Evolutionary conservation across 2,888 invertebrate species (phyloP).

Genomic region (Tetropium fuscum): DNA sequence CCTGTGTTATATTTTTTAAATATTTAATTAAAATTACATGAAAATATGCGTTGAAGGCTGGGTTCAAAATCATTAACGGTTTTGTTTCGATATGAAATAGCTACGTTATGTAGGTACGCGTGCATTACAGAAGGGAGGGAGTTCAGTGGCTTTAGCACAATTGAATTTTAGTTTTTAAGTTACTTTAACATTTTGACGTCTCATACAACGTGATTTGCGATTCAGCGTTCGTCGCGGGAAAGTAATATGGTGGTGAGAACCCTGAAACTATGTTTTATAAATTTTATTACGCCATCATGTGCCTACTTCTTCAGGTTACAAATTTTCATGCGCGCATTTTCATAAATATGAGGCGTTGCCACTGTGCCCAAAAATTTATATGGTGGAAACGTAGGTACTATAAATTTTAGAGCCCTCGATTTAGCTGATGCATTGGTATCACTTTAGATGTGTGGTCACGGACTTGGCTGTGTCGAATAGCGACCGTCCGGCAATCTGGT

Average conservation of each 20-base stretch:
- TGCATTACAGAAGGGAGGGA: too few species aligned
- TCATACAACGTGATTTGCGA: too few species aligned
- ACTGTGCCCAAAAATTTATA: conserved; percentile 24
- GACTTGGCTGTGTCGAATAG: conserved; percentile 12
- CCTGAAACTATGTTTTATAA: background rate
- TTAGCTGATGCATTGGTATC: conserved; percentile 27
- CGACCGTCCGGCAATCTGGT: conserved; percentile 23
- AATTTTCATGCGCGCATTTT: conserved; percentile 14
- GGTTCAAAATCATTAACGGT: too few species aligned
- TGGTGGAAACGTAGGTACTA: conserved; percentile 19
- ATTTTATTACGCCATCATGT: conserved; percentile 9
- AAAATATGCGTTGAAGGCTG: too few species aligned
- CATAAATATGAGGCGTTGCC: conserved; percentile 5
- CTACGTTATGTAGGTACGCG: too few species aligned
- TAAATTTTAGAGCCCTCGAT: conserved; percentile 23
- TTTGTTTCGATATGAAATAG: too few species aligned
- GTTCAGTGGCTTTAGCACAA: too few species aligned
- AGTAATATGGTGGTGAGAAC: background rate
- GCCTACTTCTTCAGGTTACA: conserved; percentile 6
- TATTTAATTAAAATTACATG: too few species aligned
- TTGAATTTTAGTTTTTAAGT: too few species aligned
- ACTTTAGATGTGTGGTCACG: conserved; percentile 32
- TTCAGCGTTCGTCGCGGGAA: background rate
- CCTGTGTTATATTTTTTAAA: too few species aligned
- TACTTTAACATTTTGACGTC: too few species aligned